These are phyloP conservation scores for Dolichomitus sp. DNA, from an alignment of 2,888 invertebrate genomes.

Conservation along the genomic window DNA sequence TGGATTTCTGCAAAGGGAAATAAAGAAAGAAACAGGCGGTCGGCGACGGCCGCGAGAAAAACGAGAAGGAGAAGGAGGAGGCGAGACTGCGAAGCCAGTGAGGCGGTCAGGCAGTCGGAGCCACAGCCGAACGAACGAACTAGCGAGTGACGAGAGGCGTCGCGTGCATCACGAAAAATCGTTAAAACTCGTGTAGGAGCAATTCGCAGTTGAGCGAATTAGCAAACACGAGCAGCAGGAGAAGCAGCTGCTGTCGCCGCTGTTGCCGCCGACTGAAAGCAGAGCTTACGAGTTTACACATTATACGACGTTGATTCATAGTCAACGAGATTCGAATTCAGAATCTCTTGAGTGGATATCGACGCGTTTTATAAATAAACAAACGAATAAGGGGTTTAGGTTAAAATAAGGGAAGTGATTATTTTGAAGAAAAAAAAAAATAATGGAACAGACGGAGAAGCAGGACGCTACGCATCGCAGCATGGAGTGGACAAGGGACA, in stretches of 20 bases:
- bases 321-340: not conserved
- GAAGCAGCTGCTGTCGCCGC: not conserved
- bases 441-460: slow-evolving; percentile 30
- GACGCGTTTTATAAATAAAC: no score
- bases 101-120: not conserved
- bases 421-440: not conserved
- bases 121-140: slow-evolving; percentile 3
- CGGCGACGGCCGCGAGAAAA: slow-evolving; percentile 6
- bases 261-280: not conserved
- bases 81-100: not conserved
- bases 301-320: no score
- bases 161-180: slow-evolving; percentile 72
- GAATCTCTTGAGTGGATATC: no score
- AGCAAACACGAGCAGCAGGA: not conserved
- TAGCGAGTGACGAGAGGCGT: not conserved
- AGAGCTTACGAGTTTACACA: slow-evolving; percentile 3
- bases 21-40: slow-evolving; percentile 73
- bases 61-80: slow-evolving; percentile 30
- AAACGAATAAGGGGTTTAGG: no score
- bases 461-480: slow-evolving; percentile 59
- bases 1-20: slow-evolving; percentile 75
- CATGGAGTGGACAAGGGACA: slow-evolving; percentile 80
- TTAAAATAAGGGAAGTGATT: no score
- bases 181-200: slow-evolving; percentile 77
- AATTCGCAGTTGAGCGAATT: slow-evolving; percentile 65